A percentile compares a stretch with the other conserved stretches of the same genome.
Conservation (phyloP, 2,797 vertebrate genomes). For the Ciconia nigra region DNA sequence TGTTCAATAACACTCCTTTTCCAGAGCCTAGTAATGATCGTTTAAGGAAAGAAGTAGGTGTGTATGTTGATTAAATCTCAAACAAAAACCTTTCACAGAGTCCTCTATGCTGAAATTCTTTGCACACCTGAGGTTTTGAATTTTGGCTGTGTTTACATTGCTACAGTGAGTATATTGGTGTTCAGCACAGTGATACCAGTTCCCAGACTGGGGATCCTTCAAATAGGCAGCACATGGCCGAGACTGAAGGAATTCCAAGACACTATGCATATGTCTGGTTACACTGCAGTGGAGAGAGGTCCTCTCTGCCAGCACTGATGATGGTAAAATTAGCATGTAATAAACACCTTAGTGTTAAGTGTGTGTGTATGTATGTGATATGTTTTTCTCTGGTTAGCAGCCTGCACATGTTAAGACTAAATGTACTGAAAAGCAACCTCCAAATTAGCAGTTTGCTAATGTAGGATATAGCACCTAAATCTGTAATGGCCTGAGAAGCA, state of each 20-base stretch:
- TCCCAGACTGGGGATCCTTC: background rate
- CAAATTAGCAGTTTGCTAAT: background rate
- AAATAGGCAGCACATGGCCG: background rate
- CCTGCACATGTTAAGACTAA: background rate
- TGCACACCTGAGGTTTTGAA: background rate
- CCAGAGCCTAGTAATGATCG: background rate
- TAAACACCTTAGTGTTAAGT: constrained; percentile 37
- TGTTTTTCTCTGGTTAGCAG: background rate
- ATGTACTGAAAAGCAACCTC: background rate
- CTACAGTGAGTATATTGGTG: background rate
- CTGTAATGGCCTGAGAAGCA: background rate
- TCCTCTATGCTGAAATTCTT: background rate
- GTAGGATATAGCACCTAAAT: background rate
- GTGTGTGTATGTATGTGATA: background rate
- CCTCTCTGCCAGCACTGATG: background rate
- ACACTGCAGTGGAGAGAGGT: background rate
- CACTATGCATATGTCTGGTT: background rate
- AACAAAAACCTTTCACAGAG: background rate
- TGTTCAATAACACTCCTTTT: background rate
- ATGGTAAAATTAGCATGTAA: constrained; percentile 28
- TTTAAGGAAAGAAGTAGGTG: background rate
- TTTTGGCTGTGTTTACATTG: constrained; percentile 1
- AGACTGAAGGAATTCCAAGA: constrained; percentile 18
- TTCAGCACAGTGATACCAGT: background rate
- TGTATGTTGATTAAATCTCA: background rate